Percentiles rank a stretch among this genome's conserved stretches.
Evolutionary conservation across 2,113 vertebrate genomes (phyloP).

Genomic region (Brachyhypopomus gauderio): DNA sequence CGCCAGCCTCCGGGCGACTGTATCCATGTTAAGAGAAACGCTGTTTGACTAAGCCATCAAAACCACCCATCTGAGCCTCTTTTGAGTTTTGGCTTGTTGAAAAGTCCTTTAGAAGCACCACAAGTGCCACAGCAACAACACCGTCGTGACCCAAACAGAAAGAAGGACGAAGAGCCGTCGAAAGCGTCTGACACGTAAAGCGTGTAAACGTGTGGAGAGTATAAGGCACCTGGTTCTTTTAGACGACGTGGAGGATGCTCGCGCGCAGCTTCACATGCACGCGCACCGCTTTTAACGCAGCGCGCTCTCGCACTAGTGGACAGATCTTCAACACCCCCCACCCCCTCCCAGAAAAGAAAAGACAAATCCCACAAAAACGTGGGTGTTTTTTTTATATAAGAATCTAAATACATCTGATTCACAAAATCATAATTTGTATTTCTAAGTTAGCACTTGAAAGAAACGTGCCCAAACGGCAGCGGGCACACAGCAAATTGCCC

Average conservation of each 20-base stretch:
- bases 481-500: conserved; percentile 56
- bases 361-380: conserved; percentile 81
- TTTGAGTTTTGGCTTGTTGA: conserved; percentile 58
- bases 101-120: conserved; percentile 54
- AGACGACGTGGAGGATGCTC: conserved; percentile 76
- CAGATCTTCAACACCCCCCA: conserved; percentile 46
- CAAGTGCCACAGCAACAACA: conserved; percentile 45
- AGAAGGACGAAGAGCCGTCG: conserved; percentile 71
- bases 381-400: conserved; percentile 75
- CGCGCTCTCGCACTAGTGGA: conserved; percentile 66
- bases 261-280: conserved; percentile 51
- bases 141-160: conserved; percentile 53
- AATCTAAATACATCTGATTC: conserved; percentile 80
- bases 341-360: conserved; percentile 57
- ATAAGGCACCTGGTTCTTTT: conserved; percentile 83
- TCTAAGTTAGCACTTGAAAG: conserved; percentile 80
- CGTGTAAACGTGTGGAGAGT: conserved; percentile 81
- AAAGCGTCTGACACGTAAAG: conserved; percentile 74
- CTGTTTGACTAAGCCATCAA: conserved; percentile 37
- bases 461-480: conserved; percentile 64
- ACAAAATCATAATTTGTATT: conserved; percentile 85
- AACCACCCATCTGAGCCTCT: conserved; percentile 19
- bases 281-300: conserved; percentile 60
- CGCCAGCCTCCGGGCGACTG: conserved; percentile 55
- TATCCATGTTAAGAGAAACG: conserved; percentile 58